A percentile compares a stretch with the other conserved stretches of the same genome.
Conservation (phyloP, 2,113 vertebrate species). For the Rostratula benghalensis region DNA sequence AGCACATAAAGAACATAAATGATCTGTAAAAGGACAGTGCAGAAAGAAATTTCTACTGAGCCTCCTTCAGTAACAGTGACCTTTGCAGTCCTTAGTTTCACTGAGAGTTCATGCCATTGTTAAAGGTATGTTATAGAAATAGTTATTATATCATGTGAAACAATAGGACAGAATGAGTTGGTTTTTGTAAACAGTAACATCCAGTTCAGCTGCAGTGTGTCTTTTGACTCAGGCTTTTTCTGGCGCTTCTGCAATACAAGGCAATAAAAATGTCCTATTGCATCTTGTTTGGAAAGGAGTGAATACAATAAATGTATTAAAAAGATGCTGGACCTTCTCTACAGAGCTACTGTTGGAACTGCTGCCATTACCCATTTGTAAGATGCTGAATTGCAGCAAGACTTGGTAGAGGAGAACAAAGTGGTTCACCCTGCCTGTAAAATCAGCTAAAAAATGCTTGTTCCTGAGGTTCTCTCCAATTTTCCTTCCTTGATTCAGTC, state of each 20-base stretch:
- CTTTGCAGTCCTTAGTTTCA: not conserved
- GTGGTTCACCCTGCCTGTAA: not conserved
- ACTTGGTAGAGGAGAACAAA: not conserved
- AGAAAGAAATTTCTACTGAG: not conserved
- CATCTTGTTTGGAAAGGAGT: not conserved
- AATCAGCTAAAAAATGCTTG: not conserved
- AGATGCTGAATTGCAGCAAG: constrained; percentile 7
- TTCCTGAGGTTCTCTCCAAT: not conserved
- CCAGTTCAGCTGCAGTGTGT: not conserved
- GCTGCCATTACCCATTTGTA: not conserved
- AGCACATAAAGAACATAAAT: constrained; percentile 35
- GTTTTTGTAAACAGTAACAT: not conserved
- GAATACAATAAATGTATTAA: not conserved
- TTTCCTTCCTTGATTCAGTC: not conserved
- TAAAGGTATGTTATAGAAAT: not conserved
- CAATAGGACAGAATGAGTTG: not conserved
- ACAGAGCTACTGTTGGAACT: constrained; percentile 4
- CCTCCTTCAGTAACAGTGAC: not conserved
- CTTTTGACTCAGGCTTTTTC: not conserved
- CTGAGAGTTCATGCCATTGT: not conserved
- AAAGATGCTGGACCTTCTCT: constrained; percentile 22
- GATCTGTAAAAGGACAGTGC: not conserved
- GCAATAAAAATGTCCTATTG: not conserved
- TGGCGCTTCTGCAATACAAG: not conserved
- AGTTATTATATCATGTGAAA: not conserved